A percentile compares a stretch with the other conserved stretches of the same genome.
phyloP scores from a whole-genome alignment of 2,797 vertebrate genomes.

The Myotis vivesi region DNA sequence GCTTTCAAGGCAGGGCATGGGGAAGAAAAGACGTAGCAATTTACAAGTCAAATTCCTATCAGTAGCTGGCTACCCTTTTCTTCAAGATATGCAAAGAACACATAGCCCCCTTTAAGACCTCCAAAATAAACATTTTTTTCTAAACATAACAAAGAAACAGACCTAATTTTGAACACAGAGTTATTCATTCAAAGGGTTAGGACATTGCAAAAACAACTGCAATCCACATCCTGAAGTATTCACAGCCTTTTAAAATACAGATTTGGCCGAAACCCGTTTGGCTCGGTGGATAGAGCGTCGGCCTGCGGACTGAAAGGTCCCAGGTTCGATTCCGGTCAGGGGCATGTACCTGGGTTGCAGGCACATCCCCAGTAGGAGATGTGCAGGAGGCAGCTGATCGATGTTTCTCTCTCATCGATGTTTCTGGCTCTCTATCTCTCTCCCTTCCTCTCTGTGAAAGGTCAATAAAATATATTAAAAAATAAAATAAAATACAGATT shows the following conservation, averaged over 20 bases:
- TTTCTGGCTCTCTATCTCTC: too few species aligned
- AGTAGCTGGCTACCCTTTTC: constrained; percentile 21
- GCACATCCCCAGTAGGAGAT: too few species aligned
- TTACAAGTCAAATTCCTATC: constrained; percentile 10
- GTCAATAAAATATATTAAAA: too few species aligned
- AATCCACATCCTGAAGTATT: background rate
- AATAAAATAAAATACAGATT: background rate
- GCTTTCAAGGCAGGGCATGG: background rate
- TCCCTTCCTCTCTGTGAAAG: too few species aligned
- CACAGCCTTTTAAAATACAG: background rate
- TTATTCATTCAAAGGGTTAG: background rate
- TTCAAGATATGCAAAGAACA: constrained; percentile 33
- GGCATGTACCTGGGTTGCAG: too few species aligned
- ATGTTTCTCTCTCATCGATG: too few species aligned
- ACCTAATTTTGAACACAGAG: constrained; percentile 21
- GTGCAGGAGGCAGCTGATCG: too few species aligned
- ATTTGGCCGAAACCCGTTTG: too few species aligned
- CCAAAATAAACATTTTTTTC: constrained; percentile 14
- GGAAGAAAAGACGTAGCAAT: background rate
- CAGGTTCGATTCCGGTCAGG: too few species aligned
- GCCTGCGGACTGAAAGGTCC: too few species aligned
- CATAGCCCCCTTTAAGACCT: background rate
- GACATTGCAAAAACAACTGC: background rate
- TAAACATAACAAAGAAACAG: constrained; percentile 40
- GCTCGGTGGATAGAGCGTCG: too few species aligned